Evolutionary conservation across 2,113 vertebrate species (phyloP), one percentile per base, ranked within the genome.

Genomic region (Oncorhynchus kisutch): DNA sequence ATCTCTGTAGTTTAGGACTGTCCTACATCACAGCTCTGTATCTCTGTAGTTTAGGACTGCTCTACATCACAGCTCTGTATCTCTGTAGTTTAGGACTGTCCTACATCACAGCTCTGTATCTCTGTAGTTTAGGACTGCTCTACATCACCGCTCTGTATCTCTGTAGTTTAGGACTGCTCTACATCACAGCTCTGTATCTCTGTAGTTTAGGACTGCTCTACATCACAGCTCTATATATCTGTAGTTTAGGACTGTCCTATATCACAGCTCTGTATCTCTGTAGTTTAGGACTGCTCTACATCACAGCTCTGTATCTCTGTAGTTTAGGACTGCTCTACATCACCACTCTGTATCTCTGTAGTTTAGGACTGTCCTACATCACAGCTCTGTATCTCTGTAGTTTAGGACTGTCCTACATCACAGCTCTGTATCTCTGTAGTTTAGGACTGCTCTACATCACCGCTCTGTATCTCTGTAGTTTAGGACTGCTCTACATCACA

Each of bases 351-450:
- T 14, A 16, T 1, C 49, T 51, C 48, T 72, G 54, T 71, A 1
- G n/a, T 87, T 68, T 80, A 78, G 67, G 70, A 86, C 34, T 39
- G 34, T 39, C 4, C 70, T 8, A 69, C 66, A 1, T 69, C 34
- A 45, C 79, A 85, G 76, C 2, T 8, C 49, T 51, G 49, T 14
- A 51, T 4, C 49, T 51, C 48, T 72, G 54, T 71, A 1, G n/a
- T 86, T 68, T 79, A 78, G 64, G 71, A 86, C 81, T 70, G 78
- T 24, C 67, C 76, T 68, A 67, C 70, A 85, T 82, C 75, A 76
- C 34, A 39, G 34, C 6, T 39, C 34, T 39, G 34, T 7, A 39
- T 7, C 7, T 39, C 34, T 39, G 34, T 7, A 8, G 34, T 39
- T 39, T 39, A 39, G 34, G 34, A 39, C 34, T 39, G 34, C 39